Percentiles rank a stretch among this genome's conserved stretches.
Conservation (phyloP, 2,797 vertebrate species). For the Notolepis coatsorum region DNA sequence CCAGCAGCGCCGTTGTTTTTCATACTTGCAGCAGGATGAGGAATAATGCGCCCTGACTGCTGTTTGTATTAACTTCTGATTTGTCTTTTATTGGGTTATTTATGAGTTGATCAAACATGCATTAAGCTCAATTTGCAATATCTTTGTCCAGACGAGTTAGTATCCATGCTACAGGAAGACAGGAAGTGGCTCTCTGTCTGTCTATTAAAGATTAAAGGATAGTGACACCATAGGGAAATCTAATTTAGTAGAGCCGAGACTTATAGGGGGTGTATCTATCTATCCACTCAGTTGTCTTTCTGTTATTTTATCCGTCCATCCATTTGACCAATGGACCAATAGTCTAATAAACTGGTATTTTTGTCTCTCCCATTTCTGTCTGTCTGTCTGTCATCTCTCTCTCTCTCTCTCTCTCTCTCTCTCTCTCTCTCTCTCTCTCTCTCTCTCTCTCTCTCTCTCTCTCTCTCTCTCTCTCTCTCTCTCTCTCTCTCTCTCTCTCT, state of each 20-base stretch:
- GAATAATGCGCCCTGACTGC: constrained; percentile 56
- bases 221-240: no score
- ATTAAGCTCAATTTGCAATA: constrained; percentile 37
- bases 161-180: background rate
- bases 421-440: constrained; percentile 16
- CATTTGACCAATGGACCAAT: background rate
- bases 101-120: constrained; percentile 36
- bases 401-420: background rate
- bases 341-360: constrained; percentile 8
- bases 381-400: background rate
- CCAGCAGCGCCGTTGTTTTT: constrained; percentile 68
- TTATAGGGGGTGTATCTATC: no score
- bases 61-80: constrained; percentile 54
- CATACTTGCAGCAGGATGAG: constrained; percentile 68
- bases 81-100: constrained; percentile 31
- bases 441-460: constrained; percentile 8
- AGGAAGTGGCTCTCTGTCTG: no score
- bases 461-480: constrained; percentile 17
- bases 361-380: constrained; percentile 14
- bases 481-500: constrained; percentile 18
- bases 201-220: no score
- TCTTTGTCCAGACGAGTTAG: constrained; percentile 7
- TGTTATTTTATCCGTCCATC: background rate
- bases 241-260: no score
- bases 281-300: background rate